Evolutionary conservation across 92 coral and sea anemone species (phyloP).

Genomic region (Epizoanthus rinbou): DNA sequence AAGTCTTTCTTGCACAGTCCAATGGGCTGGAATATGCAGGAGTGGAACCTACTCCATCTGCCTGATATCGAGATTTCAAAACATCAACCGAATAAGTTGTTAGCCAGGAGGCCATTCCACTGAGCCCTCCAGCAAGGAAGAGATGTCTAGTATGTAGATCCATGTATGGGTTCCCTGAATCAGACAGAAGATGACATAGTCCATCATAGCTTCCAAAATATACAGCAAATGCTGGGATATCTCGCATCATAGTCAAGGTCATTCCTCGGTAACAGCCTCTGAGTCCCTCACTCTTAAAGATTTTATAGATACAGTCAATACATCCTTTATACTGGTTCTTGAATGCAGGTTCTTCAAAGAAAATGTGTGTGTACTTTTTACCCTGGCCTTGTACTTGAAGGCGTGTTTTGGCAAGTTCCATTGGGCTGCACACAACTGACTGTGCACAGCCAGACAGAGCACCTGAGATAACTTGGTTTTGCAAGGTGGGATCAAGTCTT

Average conservation of each 20-base stretch:
- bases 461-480: conserved; percentile 74
- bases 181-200: conserved; percentile 66
- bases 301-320: conserved; percentile 79
- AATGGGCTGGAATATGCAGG: conserved; percentile 56
- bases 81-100: conserved; percentile 82
- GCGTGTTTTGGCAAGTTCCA: conserved; percentile 93
- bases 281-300: conserved; percentile 67
- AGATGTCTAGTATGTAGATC: conserved; percentile 64
- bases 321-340: conserved; percentile 70
- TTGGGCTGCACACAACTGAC: conserved; percentile 78
- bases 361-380: conserved; percentile 40
- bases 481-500: conserved; percentile 66
- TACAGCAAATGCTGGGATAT: conserved; percentile 77
- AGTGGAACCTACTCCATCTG: conserved; percentile 68
- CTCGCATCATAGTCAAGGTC: conserved; percentile 71
- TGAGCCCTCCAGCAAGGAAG: conserved; percentile 87
- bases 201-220: conserved; percentile 88
- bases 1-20: conserved; percentile 80
- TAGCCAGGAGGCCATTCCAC: conserved; percentile 90
- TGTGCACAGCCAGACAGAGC: conserved; percentile 87
- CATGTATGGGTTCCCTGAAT: conserved; percentile 46
- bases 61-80: conserved; percentile 88
- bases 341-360: conserved; percentile 48
- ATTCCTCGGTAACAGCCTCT: conserved; percentile 84
- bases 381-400: conserved; percentile 91